Evolutionary conservation across 1,140 invertebrate species (phyloP), one percentile per base, ranked within the genome.

Genomic region (Drosophila fuyamai): DNA sequence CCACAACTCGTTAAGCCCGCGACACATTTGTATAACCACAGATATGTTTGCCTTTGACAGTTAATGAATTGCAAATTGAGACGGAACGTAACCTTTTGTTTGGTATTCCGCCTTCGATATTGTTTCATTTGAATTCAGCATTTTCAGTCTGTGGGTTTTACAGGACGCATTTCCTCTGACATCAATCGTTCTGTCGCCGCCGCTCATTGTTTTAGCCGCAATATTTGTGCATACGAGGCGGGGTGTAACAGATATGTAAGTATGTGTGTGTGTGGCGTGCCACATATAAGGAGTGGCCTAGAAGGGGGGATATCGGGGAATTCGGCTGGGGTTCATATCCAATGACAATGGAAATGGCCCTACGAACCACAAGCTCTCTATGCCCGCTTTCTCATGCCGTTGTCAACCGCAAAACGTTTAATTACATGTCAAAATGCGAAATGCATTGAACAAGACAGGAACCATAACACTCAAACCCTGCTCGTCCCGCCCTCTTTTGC

Each of bases 371-470:
- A 74, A 75, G 71, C 59, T 29, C 58, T 74, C 57, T 54, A 55
- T 53, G 60, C n/a, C 40, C 50, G 54, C 29, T 53, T 54, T 68
- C 36, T 72, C 36, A 51, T 40, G 47, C 66, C 43, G 72, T 67
- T 67, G 72, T 67, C 74, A 75, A 76, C 74, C 74, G 56, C 74
- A 76, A 76, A 76, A 76, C 74, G 71, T 76, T 76, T 76, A 76
- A 76, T 76, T 76, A 76, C 74, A 76, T 76, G 74, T 76, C 74
- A 76, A 76, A 76, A 76, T 76, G 74, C 74, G 74, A 76, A 76
- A 76, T 76, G 72, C 72, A 76, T 54, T 75, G 67, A 71, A 57
- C 65, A 71, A 68, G 63, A 71, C 67, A 70, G 67, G 36, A 70
- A 70, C 48, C 67, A 71, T 70, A 70, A 47, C 38, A 63, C 70